A percentile compares a stretch with the other conserved stretches of the same genome.
Conservation (phyloP, 2,797 vertebrate genomes). For the Poliocrania exsul region DNA sequence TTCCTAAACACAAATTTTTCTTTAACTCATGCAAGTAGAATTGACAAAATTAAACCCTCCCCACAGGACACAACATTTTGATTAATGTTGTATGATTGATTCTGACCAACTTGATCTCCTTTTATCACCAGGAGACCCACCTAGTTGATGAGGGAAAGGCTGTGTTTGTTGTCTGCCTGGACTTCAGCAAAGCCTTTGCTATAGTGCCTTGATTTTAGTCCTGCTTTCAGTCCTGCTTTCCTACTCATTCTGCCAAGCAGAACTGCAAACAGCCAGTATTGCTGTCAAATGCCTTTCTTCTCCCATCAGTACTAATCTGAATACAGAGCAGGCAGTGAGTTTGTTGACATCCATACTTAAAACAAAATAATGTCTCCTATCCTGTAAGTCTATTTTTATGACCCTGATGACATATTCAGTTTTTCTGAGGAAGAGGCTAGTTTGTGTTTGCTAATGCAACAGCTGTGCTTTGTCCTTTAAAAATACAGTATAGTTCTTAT, state of each 20-base stretch:
- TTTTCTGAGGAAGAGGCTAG: not conserved
- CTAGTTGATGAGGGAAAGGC: not conserved
- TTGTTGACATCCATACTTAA: not conserved
- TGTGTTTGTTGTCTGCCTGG: not conserved
- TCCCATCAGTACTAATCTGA: not conserved
- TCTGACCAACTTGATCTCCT: not conserved
- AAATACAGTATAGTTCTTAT: not conserved
- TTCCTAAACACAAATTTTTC: not conserved
- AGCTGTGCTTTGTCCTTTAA: slow-evolving; percentile 10
- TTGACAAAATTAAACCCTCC: not conserved
- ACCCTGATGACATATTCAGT: not conserved
- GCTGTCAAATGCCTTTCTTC: not conserved
- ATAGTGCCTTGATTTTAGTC: not conserved
- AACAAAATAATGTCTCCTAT: not conserved
- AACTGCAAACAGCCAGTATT: not conserved
- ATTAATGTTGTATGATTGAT: not conserved
- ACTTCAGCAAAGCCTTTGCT: not conserved
- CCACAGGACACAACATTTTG: rapidly evolving
- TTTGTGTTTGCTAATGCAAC: not conserved
- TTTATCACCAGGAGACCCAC: not conserved
- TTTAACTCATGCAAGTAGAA: not conserved
- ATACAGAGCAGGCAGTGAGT: not conserved
- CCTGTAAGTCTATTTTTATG: not conserved
- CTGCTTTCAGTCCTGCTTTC: not conserved
- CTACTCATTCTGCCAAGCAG: not conserved